Evolutionary conservation across 1,140 invertebrate species (phyloP).

Genomic region (Anastrepha ludens): DNA sequence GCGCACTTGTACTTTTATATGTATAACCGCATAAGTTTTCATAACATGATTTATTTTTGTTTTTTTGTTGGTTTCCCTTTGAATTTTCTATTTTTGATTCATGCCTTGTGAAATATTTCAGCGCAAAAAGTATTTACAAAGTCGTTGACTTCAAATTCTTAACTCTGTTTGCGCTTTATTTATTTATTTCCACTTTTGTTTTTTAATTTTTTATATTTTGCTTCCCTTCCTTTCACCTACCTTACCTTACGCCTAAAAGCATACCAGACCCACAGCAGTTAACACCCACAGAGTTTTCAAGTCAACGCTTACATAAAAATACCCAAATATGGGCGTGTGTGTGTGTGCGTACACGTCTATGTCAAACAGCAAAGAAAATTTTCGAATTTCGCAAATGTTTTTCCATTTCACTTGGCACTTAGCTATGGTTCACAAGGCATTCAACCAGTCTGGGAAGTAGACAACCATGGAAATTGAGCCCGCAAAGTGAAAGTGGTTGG

Average conservation of each 20-base stretch:
- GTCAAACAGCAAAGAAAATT: not conserved
- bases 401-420: conserved; percentile 42
- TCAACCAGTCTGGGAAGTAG: not conserved
- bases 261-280: not conserved
- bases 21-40: not conserved
- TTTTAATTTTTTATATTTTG: not conserved
- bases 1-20: not conserved
- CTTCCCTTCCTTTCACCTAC: not conserved
- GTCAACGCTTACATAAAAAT: not conserved
- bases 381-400: conserved; percentile 36
- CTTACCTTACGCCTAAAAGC: not conserved
- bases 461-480: conserved; percentile 29
- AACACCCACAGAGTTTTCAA: conserved; percentile 12
- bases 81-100: no score
- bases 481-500: not conserved
- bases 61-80: not conserved
- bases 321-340: not conserved
- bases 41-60: not conserved
- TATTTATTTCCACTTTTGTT: not conserved
- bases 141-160: conserved; percentile 18
- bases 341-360: not conserved
- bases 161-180: not conserved
- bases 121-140: conserved; percentile 16
- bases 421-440: not conserved
- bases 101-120: not conserved